phyloP scores from a whole-genome alignment of 2,797 vertebrate species.

The Passerculus sandwichensis region DNA sequence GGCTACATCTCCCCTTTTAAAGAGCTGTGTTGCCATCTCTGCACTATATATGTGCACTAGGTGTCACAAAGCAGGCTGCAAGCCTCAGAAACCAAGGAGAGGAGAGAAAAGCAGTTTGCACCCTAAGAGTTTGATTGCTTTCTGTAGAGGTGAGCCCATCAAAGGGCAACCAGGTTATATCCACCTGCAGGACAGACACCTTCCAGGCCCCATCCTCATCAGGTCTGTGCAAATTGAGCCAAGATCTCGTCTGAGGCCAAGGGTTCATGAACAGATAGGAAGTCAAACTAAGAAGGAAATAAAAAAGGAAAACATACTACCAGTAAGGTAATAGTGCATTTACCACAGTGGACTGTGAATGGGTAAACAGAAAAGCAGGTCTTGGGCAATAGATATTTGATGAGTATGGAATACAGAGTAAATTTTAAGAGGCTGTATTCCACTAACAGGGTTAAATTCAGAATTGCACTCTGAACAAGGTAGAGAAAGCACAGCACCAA shows the following conservation, averaged over 20 bases:
- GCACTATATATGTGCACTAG: fast-evolving
- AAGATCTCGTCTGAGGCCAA: background rate
- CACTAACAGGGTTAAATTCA: background rate
- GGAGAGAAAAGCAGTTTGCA: background rate
- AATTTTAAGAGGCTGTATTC: background rate
- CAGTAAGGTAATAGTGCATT: background rate
- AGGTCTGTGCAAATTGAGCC: background rate
- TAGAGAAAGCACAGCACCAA: background rate
- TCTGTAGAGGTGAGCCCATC: fast-evolving
- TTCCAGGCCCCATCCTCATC: background rate
- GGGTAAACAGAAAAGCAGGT: background rate
- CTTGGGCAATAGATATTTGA: background rate
- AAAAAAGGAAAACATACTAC: background rate
- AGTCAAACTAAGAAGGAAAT: background rate
- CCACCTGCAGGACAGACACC: background rate
- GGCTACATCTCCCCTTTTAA: background rate
- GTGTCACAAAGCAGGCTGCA: background rate
- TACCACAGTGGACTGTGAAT: background rate
- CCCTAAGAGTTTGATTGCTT: background rate
- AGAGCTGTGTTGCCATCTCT: background rate
- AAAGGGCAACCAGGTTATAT: background rate
- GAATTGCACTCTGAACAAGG: background rate
- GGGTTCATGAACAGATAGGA: background rate
- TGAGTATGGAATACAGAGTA: background rate
- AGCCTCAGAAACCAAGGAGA: background rate